Percentiles rank a stretch among this genome's conserved stretches.
These are phyloP conservation scores for Thalassarche chlororhynchos DNA, from an alignment of 2,113 vertebrate species.

Conservation along the genomic window DNA sequence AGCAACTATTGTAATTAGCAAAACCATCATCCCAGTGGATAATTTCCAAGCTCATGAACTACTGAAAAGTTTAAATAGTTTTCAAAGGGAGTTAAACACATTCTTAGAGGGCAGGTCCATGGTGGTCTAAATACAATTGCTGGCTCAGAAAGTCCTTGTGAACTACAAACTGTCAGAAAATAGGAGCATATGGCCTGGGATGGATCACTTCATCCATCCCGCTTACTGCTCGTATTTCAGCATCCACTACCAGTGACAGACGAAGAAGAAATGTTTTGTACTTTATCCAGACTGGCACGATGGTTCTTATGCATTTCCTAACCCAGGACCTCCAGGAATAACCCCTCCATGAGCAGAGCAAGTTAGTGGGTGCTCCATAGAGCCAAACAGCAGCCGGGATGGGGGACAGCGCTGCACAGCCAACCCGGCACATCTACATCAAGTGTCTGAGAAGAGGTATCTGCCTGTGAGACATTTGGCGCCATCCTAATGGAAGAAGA, in stretches of 20 bases:
- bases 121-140: not conserved
- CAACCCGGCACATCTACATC: accelerated
- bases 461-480: not conserved
- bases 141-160: not conserved
- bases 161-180: not conserved
- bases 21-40: not conserved
- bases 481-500: not conserved
- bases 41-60: not conserved
- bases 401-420: not conserved
- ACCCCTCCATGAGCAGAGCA: not conserved
- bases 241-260: not conserved
- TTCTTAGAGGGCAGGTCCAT: not conserved
- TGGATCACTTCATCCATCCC: not conserved
- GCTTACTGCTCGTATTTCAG: not conserved
- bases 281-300: not conserved
- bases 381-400: not conserved
- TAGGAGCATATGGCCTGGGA: not conserved
- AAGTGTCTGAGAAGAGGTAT: not conserved
- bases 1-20: not conserved
- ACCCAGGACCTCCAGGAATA: not conserved
- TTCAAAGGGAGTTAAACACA: not conserved
- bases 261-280: not conserved
- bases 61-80: not conserved
- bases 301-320: not conserved
- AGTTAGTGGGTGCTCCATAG: not conserved